A percentile compares a stretch with the other conserved stretches of the same genome.
Conservation (phyloP, 1,140 invertebrate species). For the Hetaerina americana region DNA sequence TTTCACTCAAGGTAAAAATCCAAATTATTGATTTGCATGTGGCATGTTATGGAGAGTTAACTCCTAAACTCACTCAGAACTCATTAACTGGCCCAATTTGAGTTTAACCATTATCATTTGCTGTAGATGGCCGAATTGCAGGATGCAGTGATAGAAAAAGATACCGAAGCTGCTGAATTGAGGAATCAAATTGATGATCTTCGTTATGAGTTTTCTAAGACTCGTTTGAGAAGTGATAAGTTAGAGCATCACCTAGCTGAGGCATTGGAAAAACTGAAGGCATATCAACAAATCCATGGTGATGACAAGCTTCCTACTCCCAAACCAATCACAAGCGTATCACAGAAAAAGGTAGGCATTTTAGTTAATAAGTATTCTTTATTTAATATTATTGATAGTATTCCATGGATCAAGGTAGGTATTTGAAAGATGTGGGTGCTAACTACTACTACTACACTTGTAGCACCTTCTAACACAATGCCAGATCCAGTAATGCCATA, state of each 20-base stretch:
- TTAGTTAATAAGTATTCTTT: neutral
- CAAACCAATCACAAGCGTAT: constrained; percentile 41
- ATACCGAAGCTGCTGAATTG: constrained; percentile 87
- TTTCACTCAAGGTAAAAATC: constrained; percentile 73
- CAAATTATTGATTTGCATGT: constrained; percentile 7
- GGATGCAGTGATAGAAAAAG: constrained; percentile 78
- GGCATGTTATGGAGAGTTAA: constrained; percentile 6
- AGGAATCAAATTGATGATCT: constrained; percentile 92
- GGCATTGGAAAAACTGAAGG: constrained; percentile 78
- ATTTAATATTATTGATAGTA: neutral
- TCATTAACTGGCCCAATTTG: no score
- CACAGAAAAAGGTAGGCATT: constrained; percentile 41
- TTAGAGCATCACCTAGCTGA: constrained; percentile 79
- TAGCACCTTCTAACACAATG: no score
- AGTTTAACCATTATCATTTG: no score
- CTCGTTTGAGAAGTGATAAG: constrained; percentile 78
- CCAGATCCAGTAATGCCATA: no score
- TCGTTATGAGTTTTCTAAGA: constrained; percentile 85
- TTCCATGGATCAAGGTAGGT: no score
- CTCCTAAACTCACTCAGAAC: no score
- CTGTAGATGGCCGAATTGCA: constrained; percentile 71
- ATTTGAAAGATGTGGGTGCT: no score
- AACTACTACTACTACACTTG: no score
- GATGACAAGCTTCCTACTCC: constrained; percentile 35
- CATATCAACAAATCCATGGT: constrained; percentile 62